Conservation (phyloP, 2,113 vertebrate genomes). For the Petrocephalus zakoni region DNA sequence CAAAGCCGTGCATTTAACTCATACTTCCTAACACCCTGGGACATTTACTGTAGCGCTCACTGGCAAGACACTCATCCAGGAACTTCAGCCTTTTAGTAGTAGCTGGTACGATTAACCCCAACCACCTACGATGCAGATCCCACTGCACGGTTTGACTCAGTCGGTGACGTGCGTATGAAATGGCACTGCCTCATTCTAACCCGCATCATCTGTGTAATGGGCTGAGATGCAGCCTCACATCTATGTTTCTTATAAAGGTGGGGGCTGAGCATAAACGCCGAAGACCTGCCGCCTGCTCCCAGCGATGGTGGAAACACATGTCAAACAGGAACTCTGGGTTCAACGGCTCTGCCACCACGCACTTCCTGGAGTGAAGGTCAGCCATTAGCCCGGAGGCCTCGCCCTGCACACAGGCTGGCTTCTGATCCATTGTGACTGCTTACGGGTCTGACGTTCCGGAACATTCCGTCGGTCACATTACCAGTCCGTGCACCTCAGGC, state of each 20-base stretch:
- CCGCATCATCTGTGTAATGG: not conserved
- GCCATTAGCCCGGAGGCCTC: conserved; percentile 77
- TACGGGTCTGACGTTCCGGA: not conserved
- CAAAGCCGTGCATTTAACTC: not conserved
- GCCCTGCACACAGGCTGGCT: conserved; percentile 62
- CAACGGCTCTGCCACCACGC: conserved; percentile 56
- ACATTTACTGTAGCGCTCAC: not conserved
- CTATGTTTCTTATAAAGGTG: not conserved
- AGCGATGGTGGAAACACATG: conserved; percentile 58
- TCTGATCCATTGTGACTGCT: conserved; percentile 64
- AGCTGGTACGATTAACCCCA: not conserved
- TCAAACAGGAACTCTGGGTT: conserved; percentile 66
- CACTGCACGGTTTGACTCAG: not conserved
- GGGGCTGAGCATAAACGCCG: not conserved
- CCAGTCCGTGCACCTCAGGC: not conserved
- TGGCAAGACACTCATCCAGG: not conserved
- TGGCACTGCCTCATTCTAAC: not conserved
- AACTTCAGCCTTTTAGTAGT: not conserved
- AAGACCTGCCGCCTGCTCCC: not conserved
- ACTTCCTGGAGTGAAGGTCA: conserved; percentile 72
- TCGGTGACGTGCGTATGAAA: not conserved
- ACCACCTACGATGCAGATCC: not conserved
- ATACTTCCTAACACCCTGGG: not conserved
- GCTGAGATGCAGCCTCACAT: not conserved
- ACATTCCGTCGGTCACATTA: not conserved